Evolutionary conservation across 2,888 invertebrate species (phyloP).

Genomic region (Stenurella melanura): DNA sequence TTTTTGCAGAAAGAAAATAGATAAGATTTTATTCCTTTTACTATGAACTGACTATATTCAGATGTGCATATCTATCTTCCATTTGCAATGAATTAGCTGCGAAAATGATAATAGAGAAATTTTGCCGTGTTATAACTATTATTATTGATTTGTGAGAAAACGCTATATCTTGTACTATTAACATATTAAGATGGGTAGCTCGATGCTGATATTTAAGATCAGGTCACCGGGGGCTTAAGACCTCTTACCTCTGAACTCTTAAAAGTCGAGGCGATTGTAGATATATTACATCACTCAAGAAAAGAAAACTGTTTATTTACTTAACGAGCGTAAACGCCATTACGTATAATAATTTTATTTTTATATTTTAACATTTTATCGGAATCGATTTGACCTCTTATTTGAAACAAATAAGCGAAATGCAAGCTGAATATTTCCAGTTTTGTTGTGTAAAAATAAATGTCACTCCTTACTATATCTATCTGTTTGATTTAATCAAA

Average conservation of each 20-base stretch:
- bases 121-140: too few species aligned
- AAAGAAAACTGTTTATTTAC: constrained; percentile 8
- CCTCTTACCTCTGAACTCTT: constrained; percentile 55
- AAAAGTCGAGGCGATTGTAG: constrained; percentile 42
- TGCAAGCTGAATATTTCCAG: too few species aligned
- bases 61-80: too few species aligned
- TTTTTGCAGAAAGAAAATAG: too few species aligned
- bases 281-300: constrained; percentile 31
- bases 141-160: neutral
- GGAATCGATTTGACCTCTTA: neutral
- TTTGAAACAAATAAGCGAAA: too few species aligned
- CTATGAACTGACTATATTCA: too few species aligned
- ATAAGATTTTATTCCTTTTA: too few species aligned
- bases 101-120: too few species aligned
- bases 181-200: neutral
- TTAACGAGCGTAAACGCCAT: neutral
- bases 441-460: too few species aligned
- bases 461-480: too few species aligned
- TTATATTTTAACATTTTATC: neutral
- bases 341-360: neutral
- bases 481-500: too few species aligned
- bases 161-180: neutral
- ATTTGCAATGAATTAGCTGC: too few species aligned
- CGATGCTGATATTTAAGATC: constrained; percentile 44
- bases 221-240: constrained; percentile 35